Evolutionary conservation across 2,888 invertebrate genomes (phyloP).

Genomic region (Phyllotreta cruciferae): DNA sequence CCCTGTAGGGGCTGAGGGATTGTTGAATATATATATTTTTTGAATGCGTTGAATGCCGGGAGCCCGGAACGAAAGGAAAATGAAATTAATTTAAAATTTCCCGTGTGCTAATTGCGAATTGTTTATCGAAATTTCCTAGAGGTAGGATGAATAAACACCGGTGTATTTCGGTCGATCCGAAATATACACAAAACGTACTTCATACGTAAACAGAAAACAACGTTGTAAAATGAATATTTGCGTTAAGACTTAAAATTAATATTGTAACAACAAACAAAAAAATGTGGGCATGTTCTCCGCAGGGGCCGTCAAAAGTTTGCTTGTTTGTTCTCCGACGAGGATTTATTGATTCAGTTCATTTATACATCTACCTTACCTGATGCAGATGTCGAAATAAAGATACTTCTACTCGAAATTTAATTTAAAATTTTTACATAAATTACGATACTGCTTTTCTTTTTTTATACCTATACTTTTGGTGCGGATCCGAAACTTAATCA

Average conservation of each 20-base stretch:
- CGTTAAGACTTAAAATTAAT: slow-evolving; percentile 5
- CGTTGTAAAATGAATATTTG: slow-evolving; percentile 6
- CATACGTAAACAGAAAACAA: neutral
- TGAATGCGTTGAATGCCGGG: neutral
- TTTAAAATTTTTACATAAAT: no score
- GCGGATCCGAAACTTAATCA: no score
- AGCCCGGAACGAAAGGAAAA: neutral
- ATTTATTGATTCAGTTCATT: no score
- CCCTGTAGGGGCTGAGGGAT: no score
- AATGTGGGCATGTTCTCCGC: neutral
- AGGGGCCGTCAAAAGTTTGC: slow-evolving; percentile 1
- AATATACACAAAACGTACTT: slow-evolving; percentile 8
- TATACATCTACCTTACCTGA: no score
- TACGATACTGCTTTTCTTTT: no score
- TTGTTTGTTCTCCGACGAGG: slow-evolving; percentile 2
- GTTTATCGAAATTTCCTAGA: neutral
- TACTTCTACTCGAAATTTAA: no score
- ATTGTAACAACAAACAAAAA: slow-evolving; percentile 10
- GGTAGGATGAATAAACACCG: neutral
- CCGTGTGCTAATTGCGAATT: neutral
- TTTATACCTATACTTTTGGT: no score
- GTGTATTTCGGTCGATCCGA: slow-evolving; percentile 1
- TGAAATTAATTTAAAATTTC: neutral
- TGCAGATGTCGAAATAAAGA: no score
- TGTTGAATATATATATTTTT: neutral